Evolutionary conservation across 1,140 invertebrate species (phyloP), one percentile per base, ranked within the genome.

Genomic region (Drosophila albomicans): DNA sequence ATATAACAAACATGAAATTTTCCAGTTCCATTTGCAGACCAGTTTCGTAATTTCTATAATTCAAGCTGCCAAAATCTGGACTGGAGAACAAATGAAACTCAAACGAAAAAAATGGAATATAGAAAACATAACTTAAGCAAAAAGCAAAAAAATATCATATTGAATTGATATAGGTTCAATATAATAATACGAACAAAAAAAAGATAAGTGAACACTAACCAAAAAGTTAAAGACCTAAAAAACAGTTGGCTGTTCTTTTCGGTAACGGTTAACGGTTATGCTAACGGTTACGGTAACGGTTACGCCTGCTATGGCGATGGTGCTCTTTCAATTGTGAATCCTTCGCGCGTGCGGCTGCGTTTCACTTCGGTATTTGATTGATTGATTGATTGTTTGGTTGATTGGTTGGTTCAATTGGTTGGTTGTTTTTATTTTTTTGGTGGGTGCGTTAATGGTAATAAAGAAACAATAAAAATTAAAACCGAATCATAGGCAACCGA

Each of bases 311-410:
- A 92, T 63, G 91, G 91, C 77, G 92, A 91, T 78, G 91, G 69
- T 67, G 88, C 86, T 81, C 92, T 91, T 91, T 92, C 92, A 81
- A 91, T 70, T 77, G 91, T 92, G 72, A 93, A 93, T 92, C 94
- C 94, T 92, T 94, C 94, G 77, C 94, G 93, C 79, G 94, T 94
- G 80, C 94, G 94, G 82, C 94, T 94, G 92, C 94, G 93, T 91
- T 94, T 94, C 91, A 94, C 94, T 94, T 92, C 73, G 58, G 54
- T 73, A 48, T 65, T 68, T 59, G 49, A 76, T 66, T 72, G 78
- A 56, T 78, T 71, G 65, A 28, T 77, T 67, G 70, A 58, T 66
- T 61, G 54, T 10, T 67, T 67, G 48, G 10, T 62, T 67, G 57
- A 45, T 73, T 72, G 46, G 25, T 78, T 74, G 62, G 35, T 38